Evolutionary conservation across 1,140 invertebrate species (phyloP), one percentile per base, ranked within the genome.

Genomic region (Papilio glaucus): DNA sequence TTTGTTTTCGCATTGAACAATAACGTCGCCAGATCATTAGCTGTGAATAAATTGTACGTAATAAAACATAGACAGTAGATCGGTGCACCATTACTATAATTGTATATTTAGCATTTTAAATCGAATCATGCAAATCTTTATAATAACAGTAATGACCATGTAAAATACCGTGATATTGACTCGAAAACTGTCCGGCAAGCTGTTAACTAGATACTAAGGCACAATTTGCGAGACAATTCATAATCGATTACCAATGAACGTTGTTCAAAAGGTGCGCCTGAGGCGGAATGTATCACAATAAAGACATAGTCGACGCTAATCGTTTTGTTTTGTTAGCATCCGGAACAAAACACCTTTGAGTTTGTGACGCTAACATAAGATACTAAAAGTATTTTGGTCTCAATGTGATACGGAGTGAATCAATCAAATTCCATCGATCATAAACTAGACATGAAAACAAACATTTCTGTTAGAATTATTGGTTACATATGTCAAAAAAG

Each of bases 81-180:
- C 49, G 21, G 21, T 53, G 8, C 49, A 24, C 21, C 49, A 18
- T 53, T 53, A 53, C 18, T 53, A 9, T 53, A 53, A 24, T 53
- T 13, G 39, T 2, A 4, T 24, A 24, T 53, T 53, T 10, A 1
- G 42, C n/a, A 49, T 49, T 49, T 53, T 53, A 53, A 53, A 53
- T 53, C 49, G 21, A 24, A 53, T 53, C 49, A 53, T 53, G 49
- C 49, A 53, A 53, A 53, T 45, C 15, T 49, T 53, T 24, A 53
- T 53, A 53, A 53, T 53, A 53, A 53, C 49, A 12, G 9, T 53
- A 53, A 53, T 53, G 24, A 53, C 7, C 18, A 18, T 10, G 10
- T 49, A 18, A 24, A 9, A 10, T 53, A 18, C 7, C 10, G 2
- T 24, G 21, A 1, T 1, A 24, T 12, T 24, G 9, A 24, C 18